These are phyloP conservation scores for Rhinolophus ferrumequinum DNA, from an alignment of 2,113 vertebrate species.

Conservation along the genomic window DNA sequence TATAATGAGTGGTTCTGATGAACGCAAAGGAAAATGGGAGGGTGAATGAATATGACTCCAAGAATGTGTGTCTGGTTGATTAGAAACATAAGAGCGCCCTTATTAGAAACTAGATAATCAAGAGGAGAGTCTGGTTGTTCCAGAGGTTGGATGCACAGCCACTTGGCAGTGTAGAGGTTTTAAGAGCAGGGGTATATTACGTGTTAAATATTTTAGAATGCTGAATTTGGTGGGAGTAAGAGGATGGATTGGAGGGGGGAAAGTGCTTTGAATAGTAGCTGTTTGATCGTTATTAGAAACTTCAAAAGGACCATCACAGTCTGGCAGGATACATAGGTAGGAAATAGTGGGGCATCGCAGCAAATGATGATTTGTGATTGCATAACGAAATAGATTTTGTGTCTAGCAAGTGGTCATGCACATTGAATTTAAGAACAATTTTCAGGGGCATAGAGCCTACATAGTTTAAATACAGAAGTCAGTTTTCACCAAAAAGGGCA, in stretches of 20 bases:
- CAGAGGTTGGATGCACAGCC: too few relatives aligned
- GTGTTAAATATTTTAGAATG: neutral
- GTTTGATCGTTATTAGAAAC: neutral
- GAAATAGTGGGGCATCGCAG: neutral
- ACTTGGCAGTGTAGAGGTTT: neutral
- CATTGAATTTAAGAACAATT: neutral
- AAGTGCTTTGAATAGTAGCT: neutral
- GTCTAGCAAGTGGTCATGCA: neutral
- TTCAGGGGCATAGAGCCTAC: neutral
- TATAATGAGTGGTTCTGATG: neutral
- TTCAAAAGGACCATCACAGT: neutral
- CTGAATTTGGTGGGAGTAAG: neutral
- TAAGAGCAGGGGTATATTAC: neutral
- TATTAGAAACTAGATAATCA: neutral
- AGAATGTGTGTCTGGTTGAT: neutral
- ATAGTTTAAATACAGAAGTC: slow-evolving; percentile 30
- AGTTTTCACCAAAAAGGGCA: neutral
- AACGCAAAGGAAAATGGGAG: neutral
- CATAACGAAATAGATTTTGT: neutral
- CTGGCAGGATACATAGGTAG: neutral
- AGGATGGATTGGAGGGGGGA: neutral
- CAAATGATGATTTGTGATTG: neutral
- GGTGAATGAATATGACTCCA: neutral
- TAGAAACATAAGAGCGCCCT: neutral
- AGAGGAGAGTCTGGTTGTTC: neutral